Conservation (phyloP, 2,113 vertebrate genomes). For the Paracanthobrama guichenoti region DNA sequence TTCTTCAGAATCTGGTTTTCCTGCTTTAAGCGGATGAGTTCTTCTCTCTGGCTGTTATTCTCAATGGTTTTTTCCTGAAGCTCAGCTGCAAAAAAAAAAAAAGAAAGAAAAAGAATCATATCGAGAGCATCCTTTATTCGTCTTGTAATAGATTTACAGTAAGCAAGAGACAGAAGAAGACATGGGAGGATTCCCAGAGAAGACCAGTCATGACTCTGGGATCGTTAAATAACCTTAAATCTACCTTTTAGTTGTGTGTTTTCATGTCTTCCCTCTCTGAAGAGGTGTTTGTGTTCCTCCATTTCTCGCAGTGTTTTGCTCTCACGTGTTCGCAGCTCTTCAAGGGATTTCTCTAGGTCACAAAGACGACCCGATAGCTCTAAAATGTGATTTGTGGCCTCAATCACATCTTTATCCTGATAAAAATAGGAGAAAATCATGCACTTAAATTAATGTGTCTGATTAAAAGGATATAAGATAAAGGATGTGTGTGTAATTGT, state of each 20-base stretch:
- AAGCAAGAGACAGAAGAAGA: too few species aligned
- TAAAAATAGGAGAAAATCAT: constrained; percentile 6
- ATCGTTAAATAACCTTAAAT: not conserved
- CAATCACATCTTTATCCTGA: constrained; percentile 83
- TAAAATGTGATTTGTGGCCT: constrained; percentile 78
- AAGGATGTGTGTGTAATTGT: not conserved
- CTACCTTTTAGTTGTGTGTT: constrained; percentile 78
- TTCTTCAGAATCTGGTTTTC: constrained; percentile 78
- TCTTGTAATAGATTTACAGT: too few species aligned
- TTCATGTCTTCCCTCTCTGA: constrained; percentile 73
- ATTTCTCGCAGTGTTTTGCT: constrained; percentile 73
- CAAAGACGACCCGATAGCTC: constrained; percentile 77
- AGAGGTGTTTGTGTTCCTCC: constrained; percentile 72
- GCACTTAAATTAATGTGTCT: not conserved
- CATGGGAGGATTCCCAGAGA: too few species aligned
- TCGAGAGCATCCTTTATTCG: too few species aligned
- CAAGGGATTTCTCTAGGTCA: constrained; percentile 69
- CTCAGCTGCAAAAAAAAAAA: constrained; percentile 74
- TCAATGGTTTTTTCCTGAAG: constrained; percentile 82
- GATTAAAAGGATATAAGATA: not conserved
- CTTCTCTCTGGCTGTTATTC: constrained; percentile 82
- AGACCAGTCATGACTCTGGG: too few species aligned
- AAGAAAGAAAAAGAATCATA: too few species aligned
- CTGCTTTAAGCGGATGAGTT: constrained; percentile 84
- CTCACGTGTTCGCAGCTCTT: constrained; percentile 67